Evolutionary conservation across 2,888 invertebrate genomes (phyloP).

Genomic region (Dascillus cervinus): DNA sequence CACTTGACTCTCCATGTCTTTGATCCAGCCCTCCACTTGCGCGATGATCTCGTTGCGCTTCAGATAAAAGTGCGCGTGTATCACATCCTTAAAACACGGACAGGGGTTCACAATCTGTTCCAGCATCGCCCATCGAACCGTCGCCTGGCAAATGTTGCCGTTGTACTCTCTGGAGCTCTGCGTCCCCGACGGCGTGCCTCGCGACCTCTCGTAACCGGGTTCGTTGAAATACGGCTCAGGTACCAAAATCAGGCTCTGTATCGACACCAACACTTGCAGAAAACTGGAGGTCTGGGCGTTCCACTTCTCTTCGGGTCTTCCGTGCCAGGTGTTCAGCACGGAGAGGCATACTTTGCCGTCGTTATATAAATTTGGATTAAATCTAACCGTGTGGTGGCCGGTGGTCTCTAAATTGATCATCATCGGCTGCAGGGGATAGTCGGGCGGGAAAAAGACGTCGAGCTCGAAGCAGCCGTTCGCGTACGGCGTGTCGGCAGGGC

Average conservation of each 20-base stretch:
- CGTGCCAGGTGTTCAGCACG: slow-evolving; percentile 94
- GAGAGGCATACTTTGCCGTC: slow-evolving; percentile 94
- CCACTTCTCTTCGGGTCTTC: slow-evolving; percentile 95
- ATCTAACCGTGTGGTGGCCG: slow-evolving; percentile 79
- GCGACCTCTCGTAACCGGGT: slow-evolving; percentile 85
- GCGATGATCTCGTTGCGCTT: slow-evolving; percentile 84
- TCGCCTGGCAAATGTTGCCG: slow-evolving; percentile 90
- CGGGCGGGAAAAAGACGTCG: slow-evolving; percentile 84
- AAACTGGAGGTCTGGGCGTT: slow-evolving; percentile 93
- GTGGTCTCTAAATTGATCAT: slow-evolving; percentile 86
- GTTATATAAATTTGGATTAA: slow-evolving; percentile 90
- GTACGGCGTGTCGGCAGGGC: slow-evolving; percentile 86
- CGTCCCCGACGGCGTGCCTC: slow-evolving; percentile 81
- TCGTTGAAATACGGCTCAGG: slow-evolving; percentile 94
- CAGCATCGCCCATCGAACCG: slow-evolving; percentile 93
- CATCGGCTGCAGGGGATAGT: slow-evolving; percentile 65
- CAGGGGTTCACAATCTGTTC: slow-evolving; percentile 86
- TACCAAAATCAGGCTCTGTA: slow-evolving; percentile 85
- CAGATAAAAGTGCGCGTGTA: slow-evolving; percentile 90
- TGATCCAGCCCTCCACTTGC: slow-evolving; percentile 86
- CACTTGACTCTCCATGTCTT: slow-evolving; percentile 66
- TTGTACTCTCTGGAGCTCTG: slow-evolving; percentile 91
- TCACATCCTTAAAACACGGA: slow-evolving; percentile 88
- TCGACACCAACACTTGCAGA: slow-evolving; percentile 85
- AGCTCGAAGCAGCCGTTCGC: slow-evolving; percentile 88